Base-by-base conservation (phyloP, 1,140 invertebrate species). In the Latrodectus geometricus region DNA sequence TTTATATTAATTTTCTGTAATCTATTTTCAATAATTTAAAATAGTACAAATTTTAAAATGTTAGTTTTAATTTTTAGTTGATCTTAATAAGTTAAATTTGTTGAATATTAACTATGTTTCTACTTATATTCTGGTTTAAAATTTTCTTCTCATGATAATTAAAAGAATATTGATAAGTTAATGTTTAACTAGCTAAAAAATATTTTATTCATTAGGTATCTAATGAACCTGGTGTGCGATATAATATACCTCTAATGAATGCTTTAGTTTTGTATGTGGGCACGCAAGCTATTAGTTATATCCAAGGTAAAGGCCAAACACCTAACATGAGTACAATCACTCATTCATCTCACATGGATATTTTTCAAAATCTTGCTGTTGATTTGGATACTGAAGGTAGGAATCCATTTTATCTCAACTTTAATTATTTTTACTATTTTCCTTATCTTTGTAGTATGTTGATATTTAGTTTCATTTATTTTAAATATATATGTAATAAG, bases 311-410 rank as follows among this genome's bases (percentile, higher is more conserved):
- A 91, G 95, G 96, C 50, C 95, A 95, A 87, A 95, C 96, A 8
- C 97, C 98, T 0, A 98, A 95, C 89, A 98, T 98, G 94, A 95
- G 96, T 20, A 99, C 97, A 0, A 99, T 99, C 86, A 96, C 96
- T 9, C 97, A 99, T 90, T 98, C 97, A 23, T 95, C 98, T 0
- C 98, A 99, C 90, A 99, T 99, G 97, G 98, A 99, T 90, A 99
- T 99, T 86, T 99, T 99, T 93, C 98, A 99, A 92, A 99, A 99
- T 92, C 93, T 99, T 87, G 97, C 97, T 17, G 97, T 99, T 5
- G 97, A 98, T 91, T 93, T 99, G 54, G 98, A 99, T 91, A 99
- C 97, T 15, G 98, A 99, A 92, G 98, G 98, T 91, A 88, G 89
- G 84, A 35, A 23, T n/a, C 73, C 54, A 20, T 89, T 48, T 75